Conservation (phyloP, 2,113 vertebrate genomes). For the Sorex araneus region DNA sequence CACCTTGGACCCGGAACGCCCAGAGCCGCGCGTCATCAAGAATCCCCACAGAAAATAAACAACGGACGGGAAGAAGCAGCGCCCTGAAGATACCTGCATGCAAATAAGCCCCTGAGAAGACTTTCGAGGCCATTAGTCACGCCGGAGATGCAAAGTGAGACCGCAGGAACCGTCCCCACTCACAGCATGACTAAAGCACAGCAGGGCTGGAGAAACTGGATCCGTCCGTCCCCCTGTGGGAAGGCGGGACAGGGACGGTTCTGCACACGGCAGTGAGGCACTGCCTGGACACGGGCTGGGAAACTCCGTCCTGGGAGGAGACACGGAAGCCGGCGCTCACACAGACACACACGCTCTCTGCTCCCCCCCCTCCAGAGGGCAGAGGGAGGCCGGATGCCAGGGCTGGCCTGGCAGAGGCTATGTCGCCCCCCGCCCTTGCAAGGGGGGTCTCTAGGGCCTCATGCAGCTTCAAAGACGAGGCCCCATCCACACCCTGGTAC, state of each 20-base stretch:
- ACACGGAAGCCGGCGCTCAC: not conserved
- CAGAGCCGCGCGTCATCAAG: not conserved
- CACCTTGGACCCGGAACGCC: not conserved
- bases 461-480: not conserved
- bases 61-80: not conserved
- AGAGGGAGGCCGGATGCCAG: not conserved
- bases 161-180: too few species aligned
- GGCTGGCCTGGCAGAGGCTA: too few species aligned
- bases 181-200: not conserved
- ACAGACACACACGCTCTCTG: too few species aligned
- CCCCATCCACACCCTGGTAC: not conserved
- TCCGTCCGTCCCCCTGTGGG: not conserved
- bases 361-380: too few species aligned
- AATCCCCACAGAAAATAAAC: not conserved
- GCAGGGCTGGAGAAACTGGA: not conserved
- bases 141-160: not conserved
- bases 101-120: not conserved
- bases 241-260: not conserved
- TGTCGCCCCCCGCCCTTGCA: too few species aligned
- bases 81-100: not conserved
- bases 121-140: not conserved
- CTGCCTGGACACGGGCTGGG: slow-evolving; percentile 14
- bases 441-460: not conserved
- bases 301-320: not conserved
- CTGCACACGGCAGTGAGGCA: not conserved